Base-by-base conservation (phyloP, 2,888 invertebrate genomes). In the Helicoverpa assulta region DNA sequence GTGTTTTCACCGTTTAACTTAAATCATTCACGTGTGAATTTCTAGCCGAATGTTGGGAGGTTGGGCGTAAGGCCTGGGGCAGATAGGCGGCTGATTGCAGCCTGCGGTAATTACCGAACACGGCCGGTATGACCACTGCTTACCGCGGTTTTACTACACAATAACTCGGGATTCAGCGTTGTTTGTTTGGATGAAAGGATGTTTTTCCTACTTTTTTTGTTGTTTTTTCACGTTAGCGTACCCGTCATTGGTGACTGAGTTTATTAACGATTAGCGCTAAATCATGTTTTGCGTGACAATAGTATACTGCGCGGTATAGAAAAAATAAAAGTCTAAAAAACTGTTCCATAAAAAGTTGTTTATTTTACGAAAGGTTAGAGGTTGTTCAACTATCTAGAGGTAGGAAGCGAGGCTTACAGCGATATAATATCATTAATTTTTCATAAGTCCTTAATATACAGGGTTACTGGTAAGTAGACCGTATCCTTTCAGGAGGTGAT, bases 61-160 rank as follows among this genome's bases (percentile, higher is more conserved):
- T 43, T 58, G 64, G 76, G 62, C 53, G 80, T 70, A 63, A 60
- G 60, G 73, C 73, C 66, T 52, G 63, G 65, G 72, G 72, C 70
- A 66, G 65, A 67, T 66, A 74, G 66, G 58, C 59, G 71, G 64
- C 67, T 81, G 79, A 78, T 78, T 81, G 76, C 74, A 73, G 63
- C 67, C 70, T 73, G 52, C 74, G 73, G 68, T 81, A 72, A 81
- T 81, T 81, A 82, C 76, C 64, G 73, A 70, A 53, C 56, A 71
- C 63, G 67, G 63, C 68, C 61, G 12, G 69, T 70, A 70, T 73
- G 76, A 72, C 75, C 77, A 63, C 62, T 77, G 65, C 70, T 76
- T 71, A 74, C 70, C 77, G 76, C 55, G 59, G 74, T 73, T 74
- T 74, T 71, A 70, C 83, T 72, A 37, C 69, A 74, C 83, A 83